Percentiles rank a stretch among this genome's conserved stretches.
phyloP scores from a whole-genome alignment of 2,888 invertebrate genomes.

The Epinotia demarniana region DNA sequence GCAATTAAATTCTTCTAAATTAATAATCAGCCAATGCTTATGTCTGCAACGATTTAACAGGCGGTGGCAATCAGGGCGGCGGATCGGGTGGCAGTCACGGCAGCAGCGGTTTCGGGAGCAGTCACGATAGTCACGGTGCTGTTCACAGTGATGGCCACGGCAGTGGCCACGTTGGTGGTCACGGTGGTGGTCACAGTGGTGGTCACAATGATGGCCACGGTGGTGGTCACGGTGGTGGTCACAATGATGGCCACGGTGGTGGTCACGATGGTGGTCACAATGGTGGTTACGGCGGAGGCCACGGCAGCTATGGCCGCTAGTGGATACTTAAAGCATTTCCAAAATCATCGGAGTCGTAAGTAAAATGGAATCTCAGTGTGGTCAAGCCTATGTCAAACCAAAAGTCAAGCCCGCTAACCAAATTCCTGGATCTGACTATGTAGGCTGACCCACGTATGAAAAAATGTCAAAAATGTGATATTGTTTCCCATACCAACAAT shows the following conservation, averaged over 20 bases:
- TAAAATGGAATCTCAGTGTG: too few species aligned
- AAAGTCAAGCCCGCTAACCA: too few species aligned
- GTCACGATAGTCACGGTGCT: constrained; percentile 41
- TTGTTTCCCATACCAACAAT: constrained; percentile 19
- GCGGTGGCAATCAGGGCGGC: neutral
- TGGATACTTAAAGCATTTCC: neutral
- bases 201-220: constrained; percentile 15
- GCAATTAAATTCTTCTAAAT: too few species aligned
- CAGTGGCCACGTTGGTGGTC: constrained; percentile 38
- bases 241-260: constrained; percentile 24
- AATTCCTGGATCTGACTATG: too few species aligned
- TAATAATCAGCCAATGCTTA: too few species aligned
- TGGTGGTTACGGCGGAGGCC: constrained; percentile 29
- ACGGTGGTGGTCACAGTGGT: constrained; percentile 39
- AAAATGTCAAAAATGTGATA: neutral
- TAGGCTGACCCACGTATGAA: too few species aligned
- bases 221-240: constrained; percentile 25
- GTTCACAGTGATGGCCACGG: constrained; percentile 45
- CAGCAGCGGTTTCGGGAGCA: constrained; percentile 22
- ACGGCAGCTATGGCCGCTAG: constrained; percentile 43
- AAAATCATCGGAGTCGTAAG: too few species aligned
- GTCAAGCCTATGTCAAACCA: too few species aligned
- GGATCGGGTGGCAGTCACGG: neutral
- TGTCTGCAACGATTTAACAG: neutral
- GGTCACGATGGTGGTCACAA: constrained; percentile 33